phyloP scores from a whole-genome alignment of 1,140 invertebrate species.

The Macrostomum lignano region DNA sequence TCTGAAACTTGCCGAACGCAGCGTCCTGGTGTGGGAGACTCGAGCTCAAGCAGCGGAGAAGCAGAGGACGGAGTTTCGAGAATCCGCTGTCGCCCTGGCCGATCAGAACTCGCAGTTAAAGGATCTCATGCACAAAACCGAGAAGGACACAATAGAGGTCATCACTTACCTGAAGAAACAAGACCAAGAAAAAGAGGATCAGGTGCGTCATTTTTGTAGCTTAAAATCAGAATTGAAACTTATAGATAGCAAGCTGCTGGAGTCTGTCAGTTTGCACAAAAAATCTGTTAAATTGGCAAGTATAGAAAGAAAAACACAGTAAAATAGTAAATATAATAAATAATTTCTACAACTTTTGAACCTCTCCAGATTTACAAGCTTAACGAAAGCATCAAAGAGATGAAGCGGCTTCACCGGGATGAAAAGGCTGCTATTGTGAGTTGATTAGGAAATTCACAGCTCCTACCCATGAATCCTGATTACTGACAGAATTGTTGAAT shows the following conservation, averaged over 20 bases:
- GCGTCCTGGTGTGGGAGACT: constrained; percentile 23
- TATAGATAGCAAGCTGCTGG: too few relatives aligned
- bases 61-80: constrained; percentile 13
- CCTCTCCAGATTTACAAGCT: constrained; percentile 16
- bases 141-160: constrained; percentile 27
- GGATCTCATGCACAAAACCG: constrained; percentile 19
- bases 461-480: neutral
- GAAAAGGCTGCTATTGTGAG: constrained; percentile 20
- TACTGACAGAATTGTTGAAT: neutral
- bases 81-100: constrained; percentile 18
- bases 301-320: too few relatives aligned
- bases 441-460: neutral
- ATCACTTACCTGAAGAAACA: constrained; percentile 22
- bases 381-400: constrained; percentile 14
- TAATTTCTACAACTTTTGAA: too few relatives aligned
- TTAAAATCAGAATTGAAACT: neutral
- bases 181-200: constrained; percentile 20
- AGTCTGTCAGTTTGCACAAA: too few relatives aligned
- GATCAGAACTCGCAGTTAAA: constrained; percentile 22
- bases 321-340: too few relatives aligned
- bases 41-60: constrained; percentile 16
- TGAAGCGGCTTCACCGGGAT: constrained; percentile 16
- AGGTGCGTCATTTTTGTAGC: constrained; percentile 11
- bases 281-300: too few relatives aligned
- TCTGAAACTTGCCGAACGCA: constrained; percentile 16